phyloP scores from a whole-genome alignment of 2,797 vertebrate genomes.

The Neomorphus geoffroyi region DNA sequence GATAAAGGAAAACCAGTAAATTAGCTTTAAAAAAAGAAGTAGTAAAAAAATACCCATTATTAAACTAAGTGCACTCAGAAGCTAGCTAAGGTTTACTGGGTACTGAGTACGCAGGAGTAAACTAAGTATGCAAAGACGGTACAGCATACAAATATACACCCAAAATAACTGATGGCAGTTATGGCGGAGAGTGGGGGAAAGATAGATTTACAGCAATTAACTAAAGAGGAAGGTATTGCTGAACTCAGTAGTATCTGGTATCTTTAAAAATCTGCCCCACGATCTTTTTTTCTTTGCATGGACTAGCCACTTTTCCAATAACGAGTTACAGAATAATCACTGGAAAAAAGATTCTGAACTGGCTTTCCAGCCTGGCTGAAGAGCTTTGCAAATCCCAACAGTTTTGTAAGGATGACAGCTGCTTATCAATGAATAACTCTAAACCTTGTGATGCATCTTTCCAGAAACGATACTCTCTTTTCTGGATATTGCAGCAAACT shows the following conservation, averaged over 20 bases:
- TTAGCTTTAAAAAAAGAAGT: background rate
- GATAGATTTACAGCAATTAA: background rate
- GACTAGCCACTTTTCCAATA: background rate
- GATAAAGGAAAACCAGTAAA: slow-evolving; percentile 41
- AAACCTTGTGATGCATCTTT: background rate
- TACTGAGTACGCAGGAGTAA: background rate
- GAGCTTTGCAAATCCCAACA: background rate
- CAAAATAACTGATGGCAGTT: background rate
- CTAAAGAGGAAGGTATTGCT: background rate
- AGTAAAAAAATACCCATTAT: background rate
- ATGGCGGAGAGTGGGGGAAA: background rate
- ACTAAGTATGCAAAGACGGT: background rate
- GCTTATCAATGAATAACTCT: background rate
- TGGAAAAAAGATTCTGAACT: background rate
- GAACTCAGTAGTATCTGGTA: background rate
- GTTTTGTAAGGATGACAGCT: background rate
- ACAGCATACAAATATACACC: background rate
- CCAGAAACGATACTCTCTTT: background rate
- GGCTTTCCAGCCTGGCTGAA: background rate
- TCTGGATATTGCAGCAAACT: background rate
- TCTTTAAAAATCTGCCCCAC: background rate
- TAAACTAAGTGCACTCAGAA: background rate
- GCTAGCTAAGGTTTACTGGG: background rate
- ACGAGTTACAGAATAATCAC: background rate
- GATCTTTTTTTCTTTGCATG: background rate